Base-by-base conservation (phyloP, 2,888 invertebrate species). In the Pardosa pseudoannulata region DNA sequence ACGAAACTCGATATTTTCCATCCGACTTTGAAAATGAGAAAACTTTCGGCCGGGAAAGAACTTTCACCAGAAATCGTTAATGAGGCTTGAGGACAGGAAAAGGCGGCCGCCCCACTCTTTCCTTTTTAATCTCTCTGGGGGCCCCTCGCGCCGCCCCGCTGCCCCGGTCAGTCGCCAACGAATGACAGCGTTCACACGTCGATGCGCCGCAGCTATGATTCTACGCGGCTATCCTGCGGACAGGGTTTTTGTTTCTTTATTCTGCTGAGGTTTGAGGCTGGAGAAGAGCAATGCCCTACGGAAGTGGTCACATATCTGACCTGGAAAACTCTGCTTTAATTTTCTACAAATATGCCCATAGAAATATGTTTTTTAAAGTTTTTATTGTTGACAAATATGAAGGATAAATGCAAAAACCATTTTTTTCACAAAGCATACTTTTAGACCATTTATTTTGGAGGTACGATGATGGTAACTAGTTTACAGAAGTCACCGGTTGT, bases 21-120 rank as follows among this genome's bases (percentile, higher is more conserved):
- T 23, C 36, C 19, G 56, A 56, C 56, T 56, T 56, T 56, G 56
- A 56, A 56, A 56, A 56, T 56, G 56, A 56, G 56, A 56, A 56
- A 56, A 56, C 56, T 56, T 56, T 56, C 23, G 23, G 23, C 56
- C 1, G 11, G 56, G 6, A 36, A 56, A 56, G 56, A 56, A 56
- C 23, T 56, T 56, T 56, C 6, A 7, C 19, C 56, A 19, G 56
- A 19, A 23, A 56, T 19, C 56, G 56, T 56, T 56, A 56, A 56
- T 56, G 56, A 56, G 56, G 56, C 56, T 56, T 56, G 23, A 56
- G 56, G 23, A 56, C 56, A 56, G 56, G 56, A 56, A 56, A 56
- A 56, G 19, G 5, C 56, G 1, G 19, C 56, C 23, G 23, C 5
- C 56, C 11, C 3, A 5, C n/a, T n/a, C n/a, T 16, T 11, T 56